phyloP scores from a whole-genome alignment of 2,797 vertebrate species.

The Oreonectes daqikongensis region DNA sequence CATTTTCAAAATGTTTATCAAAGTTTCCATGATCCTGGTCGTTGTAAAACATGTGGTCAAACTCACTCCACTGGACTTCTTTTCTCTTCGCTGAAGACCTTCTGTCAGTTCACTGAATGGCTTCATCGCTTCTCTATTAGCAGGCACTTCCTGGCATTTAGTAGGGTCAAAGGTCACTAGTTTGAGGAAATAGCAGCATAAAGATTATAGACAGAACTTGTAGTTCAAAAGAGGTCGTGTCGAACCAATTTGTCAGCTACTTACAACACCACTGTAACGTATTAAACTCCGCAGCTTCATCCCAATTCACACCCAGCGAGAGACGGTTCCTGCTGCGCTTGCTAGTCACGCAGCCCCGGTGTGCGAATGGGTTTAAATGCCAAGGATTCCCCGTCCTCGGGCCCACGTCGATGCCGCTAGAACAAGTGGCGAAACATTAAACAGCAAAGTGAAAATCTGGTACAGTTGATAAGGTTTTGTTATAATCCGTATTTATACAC shows the following conservation, averaged over 20 bases:
- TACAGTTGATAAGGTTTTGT: not conserved
- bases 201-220: not conserved
- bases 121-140: constrained; percentile 12
- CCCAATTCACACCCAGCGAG: constrained; percentile 21
- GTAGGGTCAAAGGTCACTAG: not conserved
- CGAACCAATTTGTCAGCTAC: constrained; percentile 26
- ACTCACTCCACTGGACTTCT: not conserved
- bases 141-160: constrained; percentile 34
- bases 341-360: not conserved
- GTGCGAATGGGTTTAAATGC: constrained; percentile 20
- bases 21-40: not conserved
- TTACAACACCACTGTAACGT: constrained; percentile 22
- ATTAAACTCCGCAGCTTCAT: constrained; percentile 14
- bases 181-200: constrained; percentile 14
- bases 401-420: not conserved
- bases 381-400: constrained; percentile 15
- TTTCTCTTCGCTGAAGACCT: not conserved
- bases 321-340: not conserved
- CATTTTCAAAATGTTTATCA: not conserved
- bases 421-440: not conserved
- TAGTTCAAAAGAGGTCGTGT: constrained; percentile 26
- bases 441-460: not conserved
- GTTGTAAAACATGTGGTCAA: not conserved
- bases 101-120: not conserved
- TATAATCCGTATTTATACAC: not conserved